Evolutionary conservation across 2,888 invertebrate species (phyloP), one percentile per base, ranked within the genome.

Genomic region (Agonopterix alstromeriana): DNA sequence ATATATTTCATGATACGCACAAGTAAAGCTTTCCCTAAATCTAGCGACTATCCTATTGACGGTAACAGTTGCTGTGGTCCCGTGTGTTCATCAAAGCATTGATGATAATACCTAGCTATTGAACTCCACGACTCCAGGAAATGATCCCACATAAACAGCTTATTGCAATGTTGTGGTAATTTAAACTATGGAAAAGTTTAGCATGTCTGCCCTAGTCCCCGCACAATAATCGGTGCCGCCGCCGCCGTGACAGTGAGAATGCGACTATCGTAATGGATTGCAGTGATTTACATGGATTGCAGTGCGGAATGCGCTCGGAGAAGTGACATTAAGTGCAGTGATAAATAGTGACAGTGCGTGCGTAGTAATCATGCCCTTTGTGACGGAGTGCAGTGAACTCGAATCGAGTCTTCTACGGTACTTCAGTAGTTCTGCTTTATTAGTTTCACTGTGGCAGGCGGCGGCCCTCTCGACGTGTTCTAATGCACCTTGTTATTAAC

Each of bases 211-310:
- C 60, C 67, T 70, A 71, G 67, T 65, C 58, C 57, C 61, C 69
- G 76, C 81, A 74, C 77, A 63, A 60, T 52, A 60, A 65, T 52
- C 61, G 77, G 75, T 69, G 75, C 76, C 81, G 85, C 86, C 86
- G 85, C 85, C 83, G 82, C 83, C 76, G 62, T 65, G 57, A 60
- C 71, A 72, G 68, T 73, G 72, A 70, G 56, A 54, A 60, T 56
- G 57, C 65, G 61, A 61, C 58, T 61, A 61, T 61, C 54, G 55
- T 65, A 68, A 83, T 74, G 87, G 87, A 88, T 88, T 87, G 87
- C 87, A 88, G 87, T 88, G 87, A 70, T 70, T 70, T 57, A 68
- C 63, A 77, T 77, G 87, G 87, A 88, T 88, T 87, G 87, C 87
- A 88, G 88, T 88, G 87, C 77, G 80, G 80, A 74, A 67, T 72